Evolutionary conservation across 2,888 invertebrate species (phyloP), one percentile per base, ranked within the genome.

Genomic region (Conchocele bisecta): DNA sequence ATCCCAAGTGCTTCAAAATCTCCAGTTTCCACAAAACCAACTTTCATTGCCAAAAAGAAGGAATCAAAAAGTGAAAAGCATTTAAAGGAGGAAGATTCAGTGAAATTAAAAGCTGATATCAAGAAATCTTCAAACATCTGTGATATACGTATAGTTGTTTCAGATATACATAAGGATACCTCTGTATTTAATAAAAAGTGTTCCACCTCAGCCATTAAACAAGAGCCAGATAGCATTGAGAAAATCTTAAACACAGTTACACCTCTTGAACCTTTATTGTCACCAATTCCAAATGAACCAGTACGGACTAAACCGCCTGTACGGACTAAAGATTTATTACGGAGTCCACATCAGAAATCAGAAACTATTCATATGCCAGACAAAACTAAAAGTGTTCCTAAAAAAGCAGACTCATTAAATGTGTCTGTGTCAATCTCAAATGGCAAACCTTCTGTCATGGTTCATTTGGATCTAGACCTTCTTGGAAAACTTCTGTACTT

Each of bases 21-120:
- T 33, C 20, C 17, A 31, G 35, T 35, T 51, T 35, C 51, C 35
- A 3, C 22, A 7, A 51, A 51, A 20, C 33, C 51, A n/a, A n/a
- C n/a, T n/a, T n/a, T n/a, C n/a, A n/a, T n/a, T 31, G 42, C 57
- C 41, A 61, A 53, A 39, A 69, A 58, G 50, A 67, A 61, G 50
- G 72, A 72, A 53, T 56, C 61, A 56, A 69, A 75, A 59, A 51
- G 42, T 29, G 71, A 75, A 13, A 76, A 66, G 63, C 70, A 68
- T 11, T 15, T 59, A 26, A 69, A 69, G 50, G 69, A 69, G 29
- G 60, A 72, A 42, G 72, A 76, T 60, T 39, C 37, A 24, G 72
- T 76, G 22, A 76, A 72, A 39, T 76, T 76, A 72, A 76, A 76
- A 76, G 28, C 22, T 65, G 74, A 74, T 58, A 63, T 15, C 58